These are phyloP conservation scores for Anarsia innoxiella DNA, from an alignment of 2,888 invertebrate species.

Conservation along the genomic window DNA sequence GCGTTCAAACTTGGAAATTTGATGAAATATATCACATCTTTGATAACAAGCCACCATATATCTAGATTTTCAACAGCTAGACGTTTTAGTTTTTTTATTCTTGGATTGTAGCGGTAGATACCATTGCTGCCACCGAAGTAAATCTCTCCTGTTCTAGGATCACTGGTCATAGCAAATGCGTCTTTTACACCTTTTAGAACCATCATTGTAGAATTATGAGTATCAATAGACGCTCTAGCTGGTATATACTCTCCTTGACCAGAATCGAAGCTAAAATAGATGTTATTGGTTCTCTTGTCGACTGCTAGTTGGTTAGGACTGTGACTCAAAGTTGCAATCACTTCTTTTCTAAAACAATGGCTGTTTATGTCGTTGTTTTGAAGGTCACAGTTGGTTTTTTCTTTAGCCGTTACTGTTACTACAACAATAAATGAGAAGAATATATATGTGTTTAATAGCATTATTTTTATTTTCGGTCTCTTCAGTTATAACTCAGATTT, in stretches of 20 bases:
- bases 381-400: no score
- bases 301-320: slow-evolving; percentile 58
- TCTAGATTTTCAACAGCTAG: slow-evolving; percentile 44
- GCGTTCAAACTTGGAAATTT: slow-evolving; percentile 51
- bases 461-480: no score
- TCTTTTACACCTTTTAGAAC: slow-evolving; percentile 56
- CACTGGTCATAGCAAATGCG: slow-evolving; percentile 50
- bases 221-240: slow-evolving; percentile 39
- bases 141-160: slow-evolving; percentile 32
- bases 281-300: slow-evolving; percentile 37
- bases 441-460: no score
- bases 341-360: slow-evolving; percentile 51
- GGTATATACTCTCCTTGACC: slow-evolving; percentile 55
- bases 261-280: slow-evolving; percentile 58
- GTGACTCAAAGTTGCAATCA: slow-evolving; percentile 38
- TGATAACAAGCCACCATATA: slow-evolving; percentile 56
- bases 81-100: slow-evolving; percentile 31
- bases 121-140: slow-evolving; percentile 61
- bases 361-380: no score
- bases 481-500: no score
- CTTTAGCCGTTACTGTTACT: no score
- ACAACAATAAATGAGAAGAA: no score
- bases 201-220: slow-evolving; percentile 38
- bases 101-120: slow-evolving; percentile 46
- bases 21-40: slow-evolving; percentile 44